Conservation (phyloP, 2,888 invertebrate genomes). For the Anoncus sp. region DNA sequence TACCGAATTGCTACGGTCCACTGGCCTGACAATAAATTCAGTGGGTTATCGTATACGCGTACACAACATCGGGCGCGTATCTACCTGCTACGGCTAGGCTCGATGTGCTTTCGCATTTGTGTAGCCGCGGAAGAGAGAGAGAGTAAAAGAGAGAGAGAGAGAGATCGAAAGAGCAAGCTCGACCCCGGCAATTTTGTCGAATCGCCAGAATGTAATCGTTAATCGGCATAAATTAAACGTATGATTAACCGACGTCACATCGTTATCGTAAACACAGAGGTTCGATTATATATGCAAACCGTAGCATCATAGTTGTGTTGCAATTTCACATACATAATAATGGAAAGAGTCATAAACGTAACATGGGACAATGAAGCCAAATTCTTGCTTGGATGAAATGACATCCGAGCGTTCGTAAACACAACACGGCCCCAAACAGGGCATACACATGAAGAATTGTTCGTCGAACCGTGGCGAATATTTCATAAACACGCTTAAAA, state of each 20-base stretch:
- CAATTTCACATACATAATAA: slow-evolving; percentile 39
- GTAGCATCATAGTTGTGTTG: slow-evolving; percentile 42
- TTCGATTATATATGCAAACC: slow-evolving; percentile 38
- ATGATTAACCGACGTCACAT: slow-evolving; percentile 70
- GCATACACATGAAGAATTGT: slow-evolving; percentile 34
- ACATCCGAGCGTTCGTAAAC: slow-evolving; percentile 7
- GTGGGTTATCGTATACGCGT: slow-evolving; percentile 58
- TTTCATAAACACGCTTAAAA: slow-evolving; percentile 65
- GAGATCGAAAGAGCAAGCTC: no score
- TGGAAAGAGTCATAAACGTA: slow-evolving; percentile 16
- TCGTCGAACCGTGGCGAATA: slow-evolving; percentile 56
- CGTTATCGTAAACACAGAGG: slow-evolving; percentile 53
- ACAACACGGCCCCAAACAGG: background rate
- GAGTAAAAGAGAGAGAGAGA: background rate
- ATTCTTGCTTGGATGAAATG: slow-evolving; percentile 5
- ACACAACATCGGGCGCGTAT: slow-evolving; percentile 41
- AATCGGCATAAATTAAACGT: slow-evolving; percentile 76
- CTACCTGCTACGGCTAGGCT: slow-evolving; percentile 48
- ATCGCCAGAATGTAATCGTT: slow-evolving; percentile 70
- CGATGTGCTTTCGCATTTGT: slow-evolving; percentile 34
- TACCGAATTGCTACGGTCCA: slow-evolving; percentile 71
- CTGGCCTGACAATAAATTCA: slow-evolving; percentile 75
- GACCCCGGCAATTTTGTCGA: slow-evolving; percentile 66
- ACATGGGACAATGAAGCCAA: slow-evolving; percentile 24
- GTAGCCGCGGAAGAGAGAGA: slow-evolving; percentile 3